Evolutionary conservation across 2,797 vertebrate species (phyloP).

Genomic region (Peromyscus aztecus): DNA sequence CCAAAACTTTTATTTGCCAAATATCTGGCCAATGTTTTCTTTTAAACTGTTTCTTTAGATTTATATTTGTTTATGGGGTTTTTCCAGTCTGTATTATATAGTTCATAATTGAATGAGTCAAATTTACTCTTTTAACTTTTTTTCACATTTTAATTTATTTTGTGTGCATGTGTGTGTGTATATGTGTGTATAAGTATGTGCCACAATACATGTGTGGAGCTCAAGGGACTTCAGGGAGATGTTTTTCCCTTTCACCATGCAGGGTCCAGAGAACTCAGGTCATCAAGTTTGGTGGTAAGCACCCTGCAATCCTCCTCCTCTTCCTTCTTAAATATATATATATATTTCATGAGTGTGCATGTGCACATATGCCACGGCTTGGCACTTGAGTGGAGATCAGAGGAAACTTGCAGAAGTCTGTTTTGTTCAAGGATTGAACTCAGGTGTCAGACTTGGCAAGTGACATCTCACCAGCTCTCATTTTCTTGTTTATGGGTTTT

Average conservation of each 20-base stretch:
- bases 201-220: background rate
- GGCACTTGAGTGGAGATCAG: background rate
- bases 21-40: background rate
- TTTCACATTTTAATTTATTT: background rate
- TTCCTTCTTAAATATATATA: background rate
- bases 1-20: background rate
- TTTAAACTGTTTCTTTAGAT: background rate
- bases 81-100: background rate
- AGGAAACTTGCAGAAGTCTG: background rate
- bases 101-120: slow-evolving; percentile 12
- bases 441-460: background rate
- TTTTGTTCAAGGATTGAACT: background rate
- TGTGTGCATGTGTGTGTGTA: background rate
- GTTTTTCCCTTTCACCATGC: background rate
- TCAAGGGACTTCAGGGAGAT: background rate
- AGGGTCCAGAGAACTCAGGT: background rate
- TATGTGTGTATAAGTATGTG: background rate
- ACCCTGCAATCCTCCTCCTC: background rate
- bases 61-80: slow-evolving; percentile 3
- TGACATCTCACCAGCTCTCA: background rate
- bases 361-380: background rate
- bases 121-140: slow-evolving; percentile 1
- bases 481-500: background rate
- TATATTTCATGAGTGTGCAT: background rate
- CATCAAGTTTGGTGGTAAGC: background rate